phyloP scores from a whole-genome alignment of 2,888 invertebrate genomes.

The Phalangium opilio region DNA sequence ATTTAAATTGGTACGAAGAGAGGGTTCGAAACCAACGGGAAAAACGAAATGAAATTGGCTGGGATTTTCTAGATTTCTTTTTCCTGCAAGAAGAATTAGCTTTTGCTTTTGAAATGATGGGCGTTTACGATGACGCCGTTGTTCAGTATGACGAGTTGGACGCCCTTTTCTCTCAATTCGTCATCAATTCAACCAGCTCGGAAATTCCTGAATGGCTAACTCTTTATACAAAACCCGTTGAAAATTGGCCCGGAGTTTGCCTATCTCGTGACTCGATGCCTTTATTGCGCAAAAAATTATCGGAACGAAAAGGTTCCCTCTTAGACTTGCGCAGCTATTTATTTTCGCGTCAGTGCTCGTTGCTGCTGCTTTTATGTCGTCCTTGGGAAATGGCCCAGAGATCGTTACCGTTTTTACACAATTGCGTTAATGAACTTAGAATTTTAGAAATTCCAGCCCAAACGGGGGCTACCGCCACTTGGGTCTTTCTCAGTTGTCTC shows the following conservation, averaged over 20 bases:
- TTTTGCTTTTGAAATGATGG: conserved; percentile 84
- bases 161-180: conserved; percentile 89
- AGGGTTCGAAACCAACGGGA: conserved; percentile 77
- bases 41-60: conserved; percentile 69
- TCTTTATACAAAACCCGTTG: conserved; percentile 60
- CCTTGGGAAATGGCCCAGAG: conserved; percentile 82
- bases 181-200: conserved; percentile 77
- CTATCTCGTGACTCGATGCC: conserved; percentile 30
- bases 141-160: conserved; percentile 95
- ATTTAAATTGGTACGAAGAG: conserved; percentile 58
- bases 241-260: conserved; percentile 68
- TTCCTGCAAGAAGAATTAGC: conserved; percentile 87
- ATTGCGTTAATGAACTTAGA: conserved; percentile 66
- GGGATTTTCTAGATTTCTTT: conserved; percentile 92
- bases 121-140: conserved; percentile 79
- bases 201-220: conserved; percentile 68
- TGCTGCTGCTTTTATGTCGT: conserved; percentile 42
- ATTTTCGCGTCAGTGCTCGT: conserved; percentile 78
- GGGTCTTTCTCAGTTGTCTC: conserved; percentile 80
- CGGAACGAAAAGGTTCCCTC: conserved; percentile 46
- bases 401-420: conserved; percentile 75
- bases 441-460: conserved; percentile 60
- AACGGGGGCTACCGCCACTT: conserved; percentile 71
- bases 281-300: conserved; percentile 28
- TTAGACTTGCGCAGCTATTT: conserved; percentile 85